Percentiles rank a stretch among this genome's conserved stretches.
These are phyloP conservation scores for Artibeus lituratus DNA, from an alignment of 2,797 vertebrate genomes.

Conservation along the genomic window DNA sequence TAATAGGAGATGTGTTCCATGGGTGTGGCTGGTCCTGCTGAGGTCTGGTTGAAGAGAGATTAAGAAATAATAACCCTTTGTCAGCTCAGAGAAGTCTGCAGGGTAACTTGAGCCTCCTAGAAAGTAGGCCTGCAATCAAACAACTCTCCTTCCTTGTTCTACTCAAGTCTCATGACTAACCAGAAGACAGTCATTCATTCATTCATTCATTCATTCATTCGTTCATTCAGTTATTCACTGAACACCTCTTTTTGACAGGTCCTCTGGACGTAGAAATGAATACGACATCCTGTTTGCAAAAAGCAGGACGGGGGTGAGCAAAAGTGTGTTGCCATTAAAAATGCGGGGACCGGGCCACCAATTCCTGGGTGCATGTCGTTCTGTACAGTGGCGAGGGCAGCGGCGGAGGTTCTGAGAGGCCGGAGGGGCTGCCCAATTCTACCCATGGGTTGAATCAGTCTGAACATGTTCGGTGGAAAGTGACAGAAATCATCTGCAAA, in stretches of 20 bases:
- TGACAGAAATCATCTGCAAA: neutral
- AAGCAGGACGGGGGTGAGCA: neutral
- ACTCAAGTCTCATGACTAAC: neutral
- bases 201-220: neutral
- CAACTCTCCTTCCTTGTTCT: neutral
- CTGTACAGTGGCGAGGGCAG: neutral
- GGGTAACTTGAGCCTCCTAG: neutral
- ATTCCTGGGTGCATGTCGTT: neutral
- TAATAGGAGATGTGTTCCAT: slow-evolving; percentile 1
- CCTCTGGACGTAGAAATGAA: neutral
- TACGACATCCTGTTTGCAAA: neutral
- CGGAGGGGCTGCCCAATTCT: neutral
- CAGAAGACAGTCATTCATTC: neutral
- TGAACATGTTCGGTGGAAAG: neutral
- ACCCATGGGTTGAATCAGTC: neutral
- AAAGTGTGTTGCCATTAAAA: neutral
- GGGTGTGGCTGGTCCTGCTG: slow-evolving; percentile 12
- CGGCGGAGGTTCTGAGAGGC: neutral
- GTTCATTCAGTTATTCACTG: neutral
- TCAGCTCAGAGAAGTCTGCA: neutral
- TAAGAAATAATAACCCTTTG: slow-evolving; percentile 44
- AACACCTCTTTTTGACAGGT: neutral
- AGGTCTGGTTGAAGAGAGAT: slow-evolving; percentile 8
- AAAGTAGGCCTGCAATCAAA: neutral
- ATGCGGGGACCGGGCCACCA: neutral